A percentile compares a stretch with the other conserved stretches of the same genome.
These are phyloP conservation scores for Ormyrus nitidulus DNA, from an alignment of 2,888 invertebrate species.

Conservation along the genomic window DNA sequence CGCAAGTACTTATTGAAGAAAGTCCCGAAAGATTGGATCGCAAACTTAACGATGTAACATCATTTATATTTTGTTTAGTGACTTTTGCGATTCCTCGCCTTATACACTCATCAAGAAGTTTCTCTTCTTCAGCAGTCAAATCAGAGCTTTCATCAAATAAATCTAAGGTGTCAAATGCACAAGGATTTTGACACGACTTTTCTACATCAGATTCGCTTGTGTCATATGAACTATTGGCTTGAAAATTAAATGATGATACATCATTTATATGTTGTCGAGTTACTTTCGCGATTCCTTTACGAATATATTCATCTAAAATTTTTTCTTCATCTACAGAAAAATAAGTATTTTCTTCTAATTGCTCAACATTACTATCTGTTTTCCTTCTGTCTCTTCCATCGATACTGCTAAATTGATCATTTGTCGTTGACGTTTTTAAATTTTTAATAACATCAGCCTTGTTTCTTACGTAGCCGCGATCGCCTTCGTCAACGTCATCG, in stretches of 20 bases:
- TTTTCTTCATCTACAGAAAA: slow-evolving; percentile 53
- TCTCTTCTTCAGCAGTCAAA: slow-evolving; percentile 75
- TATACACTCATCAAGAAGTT: slow-evolving; percentile 82
- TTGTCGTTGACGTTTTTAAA: slow-evolving; percentile 21
- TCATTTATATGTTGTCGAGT: slow-evolving; percentile 49
- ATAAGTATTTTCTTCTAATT: slow-evolving; percentile 48
- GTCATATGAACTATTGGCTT: slow-evolving; percentile 29
- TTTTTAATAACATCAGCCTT: slow-evolving; percentile 46
- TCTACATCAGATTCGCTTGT: slow-evolving; percentile 25
- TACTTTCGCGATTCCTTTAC: slow-evolving; percentile 56
- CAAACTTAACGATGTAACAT: slow-evolving; percentile 54
- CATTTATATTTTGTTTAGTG: slow-evolving; percentile 52
- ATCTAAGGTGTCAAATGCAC: slow-evolving; percentile 67
- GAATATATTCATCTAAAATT: slow-evolving; percentile 54
- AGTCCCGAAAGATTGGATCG: slow-evolving; percentile 34
- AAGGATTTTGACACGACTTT: slow-evolving; percentile 75
- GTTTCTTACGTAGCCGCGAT: slow-evolving; percentile 24
- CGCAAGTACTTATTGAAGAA: slow-evolving; percentile 13
- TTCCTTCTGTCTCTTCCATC: slow-evolving; percentile 27
- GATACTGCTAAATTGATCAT: slow-evolving; percentile 10
- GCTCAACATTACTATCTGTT: slow-evolving; percentile 12
- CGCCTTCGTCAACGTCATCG: slow-evolving; percentile 45
- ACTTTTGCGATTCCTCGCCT: slow-evolving; percentile 81
- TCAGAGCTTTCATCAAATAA: slow-evolving; percentile 78
- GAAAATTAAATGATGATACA: slow-evolving; percentile 52